Evolutionary conservation across 1,140 invertebrate species (phyloP).

Genomic region (Lepidotrigona ventralis): DNA sequence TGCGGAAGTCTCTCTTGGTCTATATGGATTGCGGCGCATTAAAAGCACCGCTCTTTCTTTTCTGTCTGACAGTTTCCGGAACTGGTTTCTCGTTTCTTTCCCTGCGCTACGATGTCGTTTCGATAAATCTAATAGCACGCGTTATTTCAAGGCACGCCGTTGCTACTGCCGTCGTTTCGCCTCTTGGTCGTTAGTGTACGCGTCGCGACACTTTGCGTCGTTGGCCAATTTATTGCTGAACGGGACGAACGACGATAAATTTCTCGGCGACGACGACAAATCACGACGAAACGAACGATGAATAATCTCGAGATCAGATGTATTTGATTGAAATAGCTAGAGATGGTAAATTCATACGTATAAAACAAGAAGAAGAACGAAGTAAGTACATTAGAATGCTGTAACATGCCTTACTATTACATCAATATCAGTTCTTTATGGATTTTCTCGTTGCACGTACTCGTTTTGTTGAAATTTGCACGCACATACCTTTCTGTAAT

Average conservation of each 20-base stretch:
- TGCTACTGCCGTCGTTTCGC: not conserved
- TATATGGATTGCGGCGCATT: constrained; percentile 37
- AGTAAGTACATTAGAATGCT: not conserved
- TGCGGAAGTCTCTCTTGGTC: constrained; percentile 31
- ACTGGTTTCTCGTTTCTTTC: not conserved
- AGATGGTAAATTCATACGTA: not conserved
- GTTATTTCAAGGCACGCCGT: not conserved
- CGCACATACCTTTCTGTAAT: not conserved
- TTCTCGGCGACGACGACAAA: not conserved
- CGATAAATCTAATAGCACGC: constrained; percentile 15
- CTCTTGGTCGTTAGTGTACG: not conserved
- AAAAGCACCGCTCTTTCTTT: constrained; percentile 49
- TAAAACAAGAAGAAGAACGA: not conserved
- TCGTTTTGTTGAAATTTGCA: not conserved
- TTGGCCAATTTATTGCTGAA: constrained; percentile 7
- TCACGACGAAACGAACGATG: not conserved
- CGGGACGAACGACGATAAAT: constrained; percentile 20
- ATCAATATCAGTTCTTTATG: not conserved
- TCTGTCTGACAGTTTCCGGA: not conserved
- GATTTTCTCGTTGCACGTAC: not conserved
- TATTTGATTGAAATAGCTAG: constrained; percentile 14
- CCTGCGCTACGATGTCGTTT: not conserved
- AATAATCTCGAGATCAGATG: constrained; percentile 2
- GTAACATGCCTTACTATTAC: not conserved
- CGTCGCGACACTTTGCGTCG: not conserved